Base-by-base conservation (phyloP, 2,888 invertebrate genomes). In the Rhyacophila evoluta region DNA sequence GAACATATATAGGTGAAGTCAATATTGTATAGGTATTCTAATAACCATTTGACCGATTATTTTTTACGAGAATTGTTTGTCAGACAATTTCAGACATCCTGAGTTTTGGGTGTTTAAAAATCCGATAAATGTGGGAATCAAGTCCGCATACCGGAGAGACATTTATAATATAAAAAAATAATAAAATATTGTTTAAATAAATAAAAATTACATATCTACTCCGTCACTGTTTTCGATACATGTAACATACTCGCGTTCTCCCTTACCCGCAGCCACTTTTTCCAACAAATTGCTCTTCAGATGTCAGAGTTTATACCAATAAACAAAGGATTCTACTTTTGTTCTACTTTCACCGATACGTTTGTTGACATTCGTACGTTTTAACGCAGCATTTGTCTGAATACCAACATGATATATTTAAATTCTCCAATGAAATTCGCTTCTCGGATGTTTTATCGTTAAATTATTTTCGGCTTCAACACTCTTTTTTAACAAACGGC, bases 241-340 rank as follows among this genome's bases (percentile, higher is more conserved):
- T 41, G 15, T 19, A 25, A 55, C 55, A 55, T 10, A 55, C 55
- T 55, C 55, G 15, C 25, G 0, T 55, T 55, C 5, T 2, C 19
- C 19, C 55, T 8, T 25, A 25, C 55, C 55, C 55, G 19, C 55
- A 55, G 55, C 25, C 55, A 55, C 55, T 10, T 25, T 25, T 55
- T 55, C 41, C 55, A 55, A 25, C 55, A 55, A 55, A 55, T 55
- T 55, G 55, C 55, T 55, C 25, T 25, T 55, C 25, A 55, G 19
- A 55, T 55, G 55, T 55, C 55, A 55, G 55, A 55, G 55, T 55
- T 55, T 55, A 55, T 55, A 55, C 55, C 55, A 55, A 55, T 55
- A 55, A 55, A 55, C 25, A 55, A 55, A 55, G 55, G 55, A 55
- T 55, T 55, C 19, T 55, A 55, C 55, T 55, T 55, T 25, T 55